Base-by-base conservation (phyloP, 1,140 invertebrate genomes). In the Heliothis subflexa region DNA sequence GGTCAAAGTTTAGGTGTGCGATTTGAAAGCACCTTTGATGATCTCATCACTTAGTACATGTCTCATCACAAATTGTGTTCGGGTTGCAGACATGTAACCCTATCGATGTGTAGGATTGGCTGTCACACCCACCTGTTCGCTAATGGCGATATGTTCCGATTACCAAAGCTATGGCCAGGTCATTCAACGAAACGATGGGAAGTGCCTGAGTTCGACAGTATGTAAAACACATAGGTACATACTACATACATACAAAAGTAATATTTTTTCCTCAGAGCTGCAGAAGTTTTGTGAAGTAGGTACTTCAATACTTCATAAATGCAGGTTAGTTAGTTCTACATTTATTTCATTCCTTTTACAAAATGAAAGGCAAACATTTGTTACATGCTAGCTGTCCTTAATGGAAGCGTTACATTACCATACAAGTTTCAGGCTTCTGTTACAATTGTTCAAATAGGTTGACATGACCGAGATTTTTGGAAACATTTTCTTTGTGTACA, bases 1-100 rank as follows among this genome's bases (percentile, higher is more conserved):
- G 89, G 89, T 85, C 85, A 78, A 79, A 83, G 81, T 81, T 86
- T 85, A 85, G 82, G 81, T 85, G 85, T 86, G 81, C 55, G 78
- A 57, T 80, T 86, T 86, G 85, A 85, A 89, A 89, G 83, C 80
- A 64, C 81, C 82, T 68, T 21, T 76, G 61, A 76, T 76, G 33
- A 50, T 45, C 50, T 62, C 49, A 45, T 76, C 49, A 66, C 21
- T 40, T 7, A 66, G 14, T 28, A 52, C 18, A 11, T 47, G 16
- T 12, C 18, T 4, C 47, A 13, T 47, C 7, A 47, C n/a, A 47
- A 47, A 21, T 14, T 14, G 4, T 10, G 2, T 2, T 66, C 9
- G 40, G 40, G 18, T 45, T 13, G 11, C 11, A 64, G 61, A 18
- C 40, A 45, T 11, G 16, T 54, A 45, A 16, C 40, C 61, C 62